Evolutionary conservation across 2,888 invertebrate genomes (phyloP).

Genomic region (Calameuta pallipes): DNA sequence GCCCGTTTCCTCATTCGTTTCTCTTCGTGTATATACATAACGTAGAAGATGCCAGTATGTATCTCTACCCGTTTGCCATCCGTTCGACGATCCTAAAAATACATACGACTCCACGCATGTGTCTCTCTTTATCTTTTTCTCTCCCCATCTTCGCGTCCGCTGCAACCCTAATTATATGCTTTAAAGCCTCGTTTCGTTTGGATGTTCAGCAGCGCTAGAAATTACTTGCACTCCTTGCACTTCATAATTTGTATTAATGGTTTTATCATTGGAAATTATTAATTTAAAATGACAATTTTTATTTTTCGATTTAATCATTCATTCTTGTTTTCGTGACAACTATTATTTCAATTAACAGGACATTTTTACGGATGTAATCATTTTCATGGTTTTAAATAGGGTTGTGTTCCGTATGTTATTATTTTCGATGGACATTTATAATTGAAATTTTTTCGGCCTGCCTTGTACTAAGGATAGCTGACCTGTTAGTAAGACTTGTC

Average conservation of each 20-base stretch:
- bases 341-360: not conserved
- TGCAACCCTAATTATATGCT: constrained; percentile 43
- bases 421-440: too few relatives aligned
- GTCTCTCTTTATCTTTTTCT: constrained; percentile 8
- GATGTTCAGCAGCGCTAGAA: not conserved
- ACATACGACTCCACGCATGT: constrained; percentile 36
- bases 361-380: not conserved
- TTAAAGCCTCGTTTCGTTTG: constrained; percentile 22
- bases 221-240: not conserved
- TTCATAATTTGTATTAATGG: not conserved
- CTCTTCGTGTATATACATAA: not conserved
- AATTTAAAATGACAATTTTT: not conserved
- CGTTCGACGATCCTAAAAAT: constrained; percentile 32
- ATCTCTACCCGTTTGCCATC: constrained; percentile 12
- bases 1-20: not conserved
- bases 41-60: constrained; percentile 15
- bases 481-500: not conserved
- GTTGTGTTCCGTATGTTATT: not conserved
- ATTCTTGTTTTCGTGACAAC: not conserved
- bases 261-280: not conserved
- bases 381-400: not conserved
- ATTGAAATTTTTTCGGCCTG: not conserved
- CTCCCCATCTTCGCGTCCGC: constrained; percentile 19
- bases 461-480: not conserved
- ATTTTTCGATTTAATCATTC: not conserved